Percentiles rank a stretch among this genome's conserved stretches.
phyloP scores from a whole-genome alignment of 2,888 invertebrate genomes.

The Mythimna impura region DNA sequence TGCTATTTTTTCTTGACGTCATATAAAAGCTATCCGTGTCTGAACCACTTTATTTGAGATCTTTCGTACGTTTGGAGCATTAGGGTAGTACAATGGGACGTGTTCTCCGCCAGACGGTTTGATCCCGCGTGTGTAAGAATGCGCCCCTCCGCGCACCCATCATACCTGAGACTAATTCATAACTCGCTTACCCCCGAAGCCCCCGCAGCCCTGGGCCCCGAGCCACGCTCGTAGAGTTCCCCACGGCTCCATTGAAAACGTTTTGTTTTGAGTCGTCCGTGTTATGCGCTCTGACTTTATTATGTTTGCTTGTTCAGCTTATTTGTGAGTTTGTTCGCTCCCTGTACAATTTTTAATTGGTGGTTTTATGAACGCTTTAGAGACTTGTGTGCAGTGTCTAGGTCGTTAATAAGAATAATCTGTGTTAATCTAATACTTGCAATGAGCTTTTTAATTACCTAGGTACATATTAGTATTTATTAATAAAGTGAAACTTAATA shows the following conservation, averaged over 20 bases:
- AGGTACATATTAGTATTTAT: not conserved
- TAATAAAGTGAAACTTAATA: not conserved
- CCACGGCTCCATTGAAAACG: constrained; percentile 55
- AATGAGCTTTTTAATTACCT: not conserved
- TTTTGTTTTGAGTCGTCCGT: constrained; percentile 55
- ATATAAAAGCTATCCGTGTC: constrained; percentile 1
- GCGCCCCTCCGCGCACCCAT: constrained; percentile 61
- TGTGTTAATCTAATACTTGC: not conserved
- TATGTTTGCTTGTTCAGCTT: constrained; percentile 38
- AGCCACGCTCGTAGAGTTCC: constrained; percentile 52
- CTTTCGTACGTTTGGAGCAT: constrained; percentile 11
- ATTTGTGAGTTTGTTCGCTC: constrained; percentile 28
- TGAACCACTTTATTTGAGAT: constrained; percentile 19
- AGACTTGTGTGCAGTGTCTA: constrained; percentile 1
- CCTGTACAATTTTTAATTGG: constrained; percentile 29
- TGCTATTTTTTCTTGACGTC: constrained; percentile 13
- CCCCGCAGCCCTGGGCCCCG: constrained; percentile 13
- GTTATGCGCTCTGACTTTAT: constrained; percentile 44
- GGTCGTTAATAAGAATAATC: not conserved
- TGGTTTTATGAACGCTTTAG: not conserved
- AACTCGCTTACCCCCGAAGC: constrained; percentile 56
- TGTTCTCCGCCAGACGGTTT: constrained; percentile 52
- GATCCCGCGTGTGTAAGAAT: constrained; percentile 54
- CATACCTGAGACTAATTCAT: constrained; percentile 68
- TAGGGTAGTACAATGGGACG: constrained; percentile 50